Base-by-base conservation (phyloP, 2,888 invertebrate species). In the Meteorus cinctellus region DNA sequence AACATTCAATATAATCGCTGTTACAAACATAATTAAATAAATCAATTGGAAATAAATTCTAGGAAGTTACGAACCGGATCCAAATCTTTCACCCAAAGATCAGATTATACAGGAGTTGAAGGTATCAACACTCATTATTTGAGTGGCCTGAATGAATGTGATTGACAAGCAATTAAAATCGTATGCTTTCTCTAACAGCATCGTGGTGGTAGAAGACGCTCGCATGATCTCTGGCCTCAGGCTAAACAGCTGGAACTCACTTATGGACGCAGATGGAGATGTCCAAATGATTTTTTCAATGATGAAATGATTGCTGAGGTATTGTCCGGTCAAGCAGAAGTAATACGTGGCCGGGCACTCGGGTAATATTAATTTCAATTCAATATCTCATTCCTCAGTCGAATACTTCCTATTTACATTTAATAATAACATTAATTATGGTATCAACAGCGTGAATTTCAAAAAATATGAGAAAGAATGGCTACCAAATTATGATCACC, bases 281-380 rank as follows among this genome's bases (percentile, higher is more conserved):
- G 94, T 68, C 96, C 97, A 3, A 94, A 96, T 85, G 96, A 96
- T 85, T 95, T 96, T 62, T 97, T 96, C 92, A 95, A 96, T 80
- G 97, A 98, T 82, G 94, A 96, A 85, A 94, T 95, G 90, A 96
- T 98, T 76, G 95, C 95, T 24, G 95, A 97, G 86, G 95, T 96
- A 1, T 91, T 98, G 80, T 94, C 94, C 76, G 94, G 95, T 6
- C 97, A 97, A 89, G 94, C 96, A 1, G 96, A 97, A 91, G 93
- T 97, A 60, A 94, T 98, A 78, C 93, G 94, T 74, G 96, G 96
- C 81, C 94, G 94, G 83, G 94, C 95, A 77, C 92, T 96, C 87
- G 97, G 97, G 97, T 97, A 93, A 90, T 91, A 84, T 48, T 48
- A 34, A 72, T 59, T 51, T 69, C 59, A 45, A 73, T 45, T 27